Base-by-base conservation (phyloP, 2,888 invertebrate genomes). In the Ptychoptera contaminata region DNA sequence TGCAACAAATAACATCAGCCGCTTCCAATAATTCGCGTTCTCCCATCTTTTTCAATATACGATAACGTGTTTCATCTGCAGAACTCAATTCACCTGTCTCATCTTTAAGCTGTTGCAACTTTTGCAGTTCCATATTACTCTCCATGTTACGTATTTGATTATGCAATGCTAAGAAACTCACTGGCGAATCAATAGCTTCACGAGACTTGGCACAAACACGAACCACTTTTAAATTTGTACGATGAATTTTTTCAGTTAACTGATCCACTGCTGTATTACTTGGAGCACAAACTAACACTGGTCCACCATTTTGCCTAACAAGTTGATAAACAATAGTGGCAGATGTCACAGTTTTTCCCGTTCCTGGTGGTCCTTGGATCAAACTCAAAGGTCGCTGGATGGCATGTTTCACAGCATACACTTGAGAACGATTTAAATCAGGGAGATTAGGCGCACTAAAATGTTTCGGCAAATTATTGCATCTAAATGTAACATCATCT, bases 211-310 rank as follows among this genome's bases (percentile, higher is more conserved):
- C 97, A 67, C 96, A 97, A 9, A 99, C 73, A 1, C 98, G 74
- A 2, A 98, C 93, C 5, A 72, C 72, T 67, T 94, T 97, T 36
- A 99, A 71, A 40, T 96, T 97, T 7, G 97, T 97, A 52, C 83
- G 77, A 64, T 98, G 97, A 45, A 99, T 97, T 66, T 98, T 98
- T 64, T 97, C 97, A 0, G 98, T 97, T 14, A 99, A 72, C 58
- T 99, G 98, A 65, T 99, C 98, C 0, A 98, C 98, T 16, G 98
- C 98, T 1, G 97, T 98, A 66, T 99, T 99, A 48, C 93, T 94
- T 0, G 98, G 98, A 0, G 98, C 97, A 62, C 98, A 98, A 0
- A 99, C 98, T 2, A 99, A 71, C 1, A 98, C 94, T 0, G 92
- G 90, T 1, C 90, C 90, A 5, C 90, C 88, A 54, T 82, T 91